Evolutionary conservation across 1,140 invertebrate genomes (phyloP), one percentile per base, ranked within the genome.

Genomic region (Camponotus floridanus): DNA sequence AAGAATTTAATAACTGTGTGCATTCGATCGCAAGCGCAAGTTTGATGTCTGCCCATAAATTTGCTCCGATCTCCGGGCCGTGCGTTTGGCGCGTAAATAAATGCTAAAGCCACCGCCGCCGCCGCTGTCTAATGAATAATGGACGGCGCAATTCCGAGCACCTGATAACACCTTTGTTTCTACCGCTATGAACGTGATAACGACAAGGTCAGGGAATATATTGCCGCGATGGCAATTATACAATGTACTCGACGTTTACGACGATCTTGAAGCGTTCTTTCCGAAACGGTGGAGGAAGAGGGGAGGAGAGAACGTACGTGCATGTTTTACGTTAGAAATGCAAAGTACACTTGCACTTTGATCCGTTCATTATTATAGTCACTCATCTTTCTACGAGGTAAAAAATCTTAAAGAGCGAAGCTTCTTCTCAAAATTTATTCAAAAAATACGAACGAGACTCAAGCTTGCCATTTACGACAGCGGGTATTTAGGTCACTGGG

Each of bases 151-250:
- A 78, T 86, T 86, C 5, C 84, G n/a, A 68, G 39, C 61, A 68
- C 51, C 74, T 67, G 83, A 86, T 86, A 86, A 86, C 76, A 70
- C 51, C 76, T 86, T 86, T 86, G 67, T 81, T 62, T 61, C 51
- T 70, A 81, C 62, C 76, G 84, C 31, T 51, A 61, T 51, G 48
- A 36, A 59, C 13, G 62, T 48, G 65, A 81, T 79, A 80, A 86
- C 64, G 76, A 39, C 84, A 86, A 86, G 84, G 84, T 81, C 73
- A 33, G 51, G 64, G 45, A 62, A 80, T 78, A 55, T 67, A 78
- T 39, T 65, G 81, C 59, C 73, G 81, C 48, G 55, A 62, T 55
- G 68, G 79, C 55, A 73, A 83, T 83, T 71, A 51, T 51, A 64
- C 57, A 68, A 83, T 73, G 73, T 21, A 9, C 5, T 21, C 11